These are phyloP conservation scores for Amaurobius ferox DNA, from an alignment of 2,888 invertebrate species.

Conservation along the genomic window DNA sequence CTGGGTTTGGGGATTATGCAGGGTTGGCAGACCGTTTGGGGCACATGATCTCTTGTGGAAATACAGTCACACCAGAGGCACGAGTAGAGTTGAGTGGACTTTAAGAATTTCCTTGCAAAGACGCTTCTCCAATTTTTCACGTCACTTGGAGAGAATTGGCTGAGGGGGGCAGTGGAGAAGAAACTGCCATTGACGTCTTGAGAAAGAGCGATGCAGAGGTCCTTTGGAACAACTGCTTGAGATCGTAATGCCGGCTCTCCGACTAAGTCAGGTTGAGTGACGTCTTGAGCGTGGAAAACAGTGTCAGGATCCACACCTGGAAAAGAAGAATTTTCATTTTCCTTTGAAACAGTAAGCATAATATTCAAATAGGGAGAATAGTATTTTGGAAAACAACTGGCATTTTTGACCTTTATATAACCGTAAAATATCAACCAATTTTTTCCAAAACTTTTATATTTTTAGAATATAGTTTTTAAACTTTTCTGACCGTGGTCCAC, in stretches of 20 bases:
- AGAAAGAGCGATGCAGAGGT: conserved; percentile 64
- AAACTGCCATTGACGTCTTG: conserved; percentile 70
- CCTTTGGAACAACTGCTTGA: conserved; percentile 59
- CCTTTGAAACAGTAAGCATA: not conserved
- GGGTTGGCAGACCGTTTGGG: conserved; percentile 58
- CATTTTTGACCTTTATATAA: no score
- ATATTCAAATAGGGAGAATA: no score
- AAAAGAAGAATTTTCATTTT: conserved; percentile 1
- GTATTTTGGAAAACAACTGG: no score
- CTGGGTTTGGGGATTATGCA: conserved; percentile 54
- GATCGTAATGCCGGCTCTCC: conserved; percentile 66
- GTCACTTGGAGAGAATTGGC: conserved; percentile 25
- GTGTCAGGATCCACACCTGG: conserved; percentile 71
- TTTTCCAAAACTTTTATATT: no score
- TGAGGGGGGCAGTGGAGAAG: conserved; percentile 71
- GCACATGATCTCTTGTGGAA: conserved; percentile 77
- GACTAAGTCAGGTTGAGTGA: conserved; percentile 55
- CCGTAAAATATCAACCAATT: no score
- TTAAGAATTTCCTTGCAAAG: conserved; percentile 77
- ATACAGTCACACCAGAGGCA: conserved; percentile 79
- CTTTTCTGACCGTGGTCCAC: no score
- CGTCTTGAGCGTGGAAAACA: conserved; percentile 65
- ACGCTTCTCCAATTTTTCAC: conserved; percentile 61
- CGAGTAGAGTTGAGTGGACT: conserved; percentile 75
- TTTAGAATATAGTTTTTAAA: no score